phyloP scores from a whole-genome alignment of 1,140 invertebrate genomes.

The Himalopsyche phryganea region DNA sequence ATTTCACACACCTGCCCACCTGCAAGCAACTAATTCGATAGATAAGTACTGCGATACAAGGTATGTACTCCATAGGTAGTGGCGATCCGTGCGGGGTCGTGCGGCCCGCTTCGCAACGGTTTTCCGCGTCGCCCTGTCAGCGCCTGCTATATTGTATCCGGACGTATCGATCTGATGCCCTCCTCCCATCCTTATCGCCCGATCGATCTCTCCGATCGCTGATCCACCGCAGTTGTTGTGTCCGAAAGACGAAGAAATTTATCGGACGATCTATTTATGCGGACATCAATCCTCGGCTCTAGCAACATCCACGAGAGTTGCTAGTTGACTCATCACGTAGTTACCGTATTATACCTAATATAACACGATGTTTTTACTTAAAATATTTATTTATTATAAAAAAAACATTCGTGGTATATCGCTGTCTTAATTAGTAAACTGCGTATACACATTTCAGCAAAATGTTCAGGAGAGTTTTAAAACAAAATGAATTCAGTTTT shows the following conservation, averaged over 20 bases:
- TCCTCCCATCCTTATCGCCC: neutral
- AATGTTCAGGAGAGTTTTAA: too few relatives aligned
- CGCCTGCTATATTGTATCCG: constrained; percentile 1
- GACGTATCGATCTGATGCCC: neutral
- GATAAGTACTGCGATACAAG: neutral
- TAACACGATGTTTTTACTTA: too few relatives aligned
- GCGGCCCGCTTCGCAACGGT: neutral
- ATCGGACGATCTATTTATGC: constrained; percentile 26
- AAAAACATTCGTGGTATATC: too few relatives aligned
- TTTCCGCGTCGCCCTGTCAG: constrained; percentile 4
- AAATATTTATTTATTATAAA: too few relatives aligned
- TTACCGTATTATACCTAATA: too few relatives aligned
- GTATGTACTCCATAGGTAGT: neutral
- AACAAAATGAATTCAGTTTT: too few relatives aligned
- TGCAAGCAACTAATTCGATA: neutral
- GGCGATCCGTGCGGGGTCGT: neutral
- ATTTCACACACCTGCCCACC: too few relatives aligned
- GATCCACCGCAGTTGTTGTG: neutral
- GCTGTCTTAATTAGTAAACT: too few relatives aligned
- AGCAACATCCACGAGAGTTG: neutral
- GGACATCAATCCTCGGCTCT: constrained; percentile 21
- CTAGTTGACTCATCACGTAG: neutral
- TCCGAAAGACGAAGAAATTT: constrained; percentile 9
- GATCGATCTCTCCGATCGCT: neutral
- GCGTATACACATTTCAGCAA: too few relatives aligned